These are phyloP conservation scores for Neogale vison DNA, from an alignment of 2,113 vertebrate genomes.

Conservation along the genomic window DNA sequence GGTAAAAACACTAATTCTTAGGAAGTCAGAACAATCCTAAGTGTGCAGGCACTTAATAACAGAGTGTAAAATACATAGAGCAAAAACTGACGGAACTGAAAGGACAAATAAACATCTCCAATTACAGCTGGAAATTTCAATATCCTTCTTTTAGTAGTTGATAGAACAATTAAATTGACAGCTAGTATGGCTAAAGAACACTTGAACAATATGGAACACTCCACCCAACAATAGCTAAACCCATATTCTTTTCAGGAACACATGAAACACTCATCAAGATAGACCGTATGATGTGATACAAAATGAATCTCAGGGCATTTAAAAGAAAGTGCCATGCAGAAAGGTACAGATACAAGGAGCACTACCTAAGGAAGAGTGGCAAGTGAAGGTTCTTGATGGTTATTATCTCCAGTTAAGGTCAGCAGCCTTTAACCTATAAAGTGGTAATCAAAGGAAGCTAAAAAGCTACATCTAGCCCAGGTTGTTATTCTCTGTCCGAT, in stretches of 20 bases:
- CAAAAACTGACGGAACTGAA: constrained; percentile 26
- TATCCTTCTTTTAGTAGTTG: neutral
- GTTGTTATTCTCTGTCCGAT: neutral
- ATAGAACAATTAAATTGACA: neutral
- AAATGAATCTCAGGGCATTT: neutral
- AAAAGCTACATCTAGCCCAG: neutral
- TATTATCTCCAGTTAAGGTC: neutral
- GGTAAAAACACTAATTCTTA: constrained; percentile 17
- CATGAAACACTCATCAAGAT: neutral
- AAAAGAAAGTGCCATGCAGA: neutral
- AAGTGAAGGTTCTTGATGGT: neutral
- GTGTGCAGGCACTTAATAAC: neutral
- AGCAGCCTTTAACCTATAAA: neutral
- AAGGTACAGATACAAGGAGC: constrained; percentile 4
- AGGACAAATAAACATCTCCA: neutral
- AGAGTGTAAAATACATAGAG: neutral
- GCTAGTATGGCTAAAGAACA: neutral
- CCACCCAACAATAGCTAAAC: neutral
- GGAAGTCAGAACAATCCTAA: neutral
- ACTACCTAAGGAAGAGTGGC: neutral
- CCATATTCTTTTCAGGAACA: constrained; percentile 7
- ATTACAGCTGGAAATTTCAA: constrained; percentile 10
- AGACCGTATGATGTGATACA: neutral
- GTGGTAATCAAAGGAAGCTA: neutral
- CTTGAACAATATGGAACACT: neutral